Evolutionary conservation across 1,140 invertebrate species (phyloP), one percentile per base, ranked within the genome.

Genomic region (Drosophila hydei): DNA sequence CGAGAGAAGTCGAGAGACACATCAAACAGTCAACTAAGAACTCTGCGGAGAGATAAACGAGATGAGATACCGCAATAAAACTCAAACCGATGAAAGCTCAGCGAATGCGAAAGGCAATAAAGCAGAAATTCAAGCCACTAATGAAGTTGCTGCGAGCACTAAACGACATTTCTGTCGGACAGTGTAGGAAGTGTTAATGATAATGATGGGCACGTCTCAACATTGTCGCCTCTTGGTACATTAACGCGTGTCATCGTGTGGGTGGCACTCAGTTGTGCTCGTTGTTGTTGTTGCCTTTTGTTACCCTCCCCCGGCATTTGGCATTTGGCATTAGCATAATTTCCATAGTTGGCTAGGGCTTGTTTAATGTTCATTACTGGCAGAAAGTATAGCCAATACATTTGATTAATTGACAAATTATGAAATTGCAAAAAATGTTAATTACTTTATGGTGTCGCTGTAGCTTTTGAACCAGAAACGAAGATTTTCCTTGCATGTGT

Each of bases 71-170:
- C 16, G 36, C 27, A 42, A 42, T n/a, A 19, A 64, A 23, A 52
- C 23, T 55, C 27, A 43, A 19, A n/a, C 61, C 18, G 51, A 60
- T 76, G 67, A 84, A 83, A 83, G 80, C 50, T 30, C 25, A 33
- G 27, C 51, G 27, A 30, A 25, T 56, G 62, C 18, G 61, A 56
- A 55, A 51, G 50, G 69, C 25, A 38, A 36, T 42, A 40, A 56
- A 59, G 51, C 42, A 59, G 61, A 58, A 72, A 47, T 30, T 25
- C 47, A 38, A 9, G 6, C 25, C 33, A 45, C 36, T 67, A 78
- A 78, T 75, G 64, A 62, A 80, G 70, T 55, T 76, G 69, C 65
- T 47, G 18, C 33, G 18, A 42, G 19, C 51, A 16, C 33, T 56
- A 56, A 55, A 64, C 33, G 60, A 64, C 50, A 55, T 61, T 21